These are phyloP conservation scores for Pelagia noctiluca DNA, from an alignment of 30 jellyfish, hydroid and myxozoan genomes.

Conservation along the genomic window DNA sequence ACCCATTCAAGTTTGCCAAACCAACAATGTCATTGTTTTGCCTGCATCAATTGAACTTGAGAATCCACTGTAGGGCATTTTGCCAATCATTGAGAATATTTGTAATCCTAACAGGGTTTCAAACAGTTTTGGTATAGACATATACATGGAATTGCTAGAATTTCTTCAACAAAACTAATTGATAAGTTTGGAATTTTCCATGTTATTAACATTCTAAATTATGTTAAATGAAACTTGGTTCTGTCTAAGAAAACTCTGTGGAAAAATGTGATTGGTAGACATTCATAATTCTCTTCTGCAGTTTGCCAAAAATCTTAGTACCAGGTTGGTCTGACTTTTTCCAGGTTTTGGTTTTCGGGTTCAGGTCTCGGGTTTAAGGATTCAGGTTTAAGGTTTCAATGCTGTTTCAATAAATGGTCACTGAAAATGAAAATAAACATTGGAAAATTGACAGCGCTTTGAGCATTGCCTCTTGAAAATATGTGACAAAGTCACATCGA, in stretches of 20 bases:
- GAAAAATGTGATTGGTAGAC: not conserved
- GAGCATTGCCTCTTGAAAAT: too few species aligned
- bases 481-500: too few species aligned
- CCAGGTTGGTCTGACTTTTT: not conserved
- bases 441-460: too few species aligned
- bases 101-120: constrained; percentile 16
- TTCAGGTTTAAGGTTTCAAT: too few species aligned
- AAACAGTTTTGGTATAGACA: constrained; percentile 16
- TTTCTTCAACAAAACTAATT: constrained; percentile 5
- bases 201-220: not conserved
- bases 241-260: constrained; percentile 1
- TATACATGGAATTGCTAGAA: constrained; percentile 21
- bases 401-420: too few species aligned
- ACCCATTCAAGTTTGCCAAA: constrained; percentile 13
- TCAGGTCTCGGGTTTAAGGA: too few species aligned
- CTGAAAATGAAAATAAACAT: too few species aligned
- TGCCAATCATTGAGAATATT: constrained; percentile 14
- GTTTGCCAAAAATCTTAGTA: not conserved
- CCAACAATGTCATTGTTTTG: constrained; percentile 13
- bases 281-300: not conserved
- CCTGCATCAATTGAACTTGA: constrained; percentile 14
- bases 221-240: not conserved
- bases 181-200: not conserved
- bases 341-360: too few species aligned
- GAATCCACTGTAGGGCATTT: constrained; percentile 11